Percentiles rank a stretch among this genome's conserved stretches.
Conservation (phyloP, 2,888 invertebrate genomes). For the Nomada ruficornis region DNA sequence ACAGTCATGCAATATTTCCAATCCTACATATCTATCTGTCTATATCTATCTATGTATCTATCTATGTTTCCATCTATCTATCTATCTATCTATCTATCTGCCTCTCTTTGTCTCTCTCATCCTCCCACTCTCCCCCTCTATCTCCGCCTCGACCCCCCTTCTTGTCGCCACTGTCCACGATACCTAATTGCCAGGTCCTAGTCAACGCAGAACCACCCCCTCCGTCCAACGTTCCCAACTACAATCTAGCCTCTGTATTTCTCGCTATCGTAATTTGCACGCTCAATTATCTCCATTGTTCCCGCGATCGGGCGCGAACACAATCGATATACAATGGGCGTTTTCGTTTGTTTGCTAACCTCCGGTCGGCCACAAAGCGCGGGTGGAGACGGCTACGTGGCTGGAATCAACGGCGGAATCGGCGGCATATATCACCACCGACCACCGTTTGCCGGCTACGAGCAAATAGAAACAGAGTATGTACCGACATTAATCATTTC, state of each 20-base stretch:
- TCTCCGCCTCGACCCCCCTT: not conserved
- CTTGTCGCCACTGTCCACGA: conserved; percentile 27
- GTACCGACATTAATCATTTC: conserved; percentile 47
- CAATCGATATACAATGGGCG: conserved; percentile 70
- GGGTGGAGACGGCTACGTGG: conserved; percentile 61
- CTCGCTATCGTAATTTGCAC: conserved; percentile 66
- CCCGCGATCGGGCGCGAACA: conserved; percentile 68
- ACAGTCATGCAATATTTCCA: too few relatives aligned
- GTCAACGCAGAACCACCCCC: not conserved
- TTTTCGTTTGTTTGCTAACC: conserved; percentile 70
- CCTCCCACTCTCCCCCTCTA: too few relatives aligned
- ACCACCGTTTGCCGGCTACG: conserved; percentile 9
- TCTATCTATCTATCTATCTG: too few relatives aligned
- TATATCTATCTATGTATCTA: too few relatives aligned
- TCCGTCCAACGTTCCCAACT: not conserved
- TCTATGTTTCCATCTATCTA: too few relatives aligned
- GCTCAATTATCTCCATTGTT: conserved; percentile 71
- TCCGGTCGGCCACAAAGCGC: conserved; percentile 61
- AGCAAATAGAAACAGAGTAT: conserved; percentile 59
- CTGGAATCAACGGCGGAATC: conserved; percentile 62
- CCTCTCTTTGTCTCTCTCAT: not conserved
- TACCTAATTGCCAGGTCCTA: conserved; percentile 44
- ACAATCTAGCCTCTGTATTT: conserved; percentile 33
- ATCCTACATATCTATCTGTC: too few relatives aligned
- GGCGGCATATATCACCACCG: conserved; percentile 59